Evolutionary conservation across 1,140 invertebrate genomes (phyloP), one percentile per base, ranked within the genome.

Genomic region (Maconellicoccus hirsutus): DNA sequence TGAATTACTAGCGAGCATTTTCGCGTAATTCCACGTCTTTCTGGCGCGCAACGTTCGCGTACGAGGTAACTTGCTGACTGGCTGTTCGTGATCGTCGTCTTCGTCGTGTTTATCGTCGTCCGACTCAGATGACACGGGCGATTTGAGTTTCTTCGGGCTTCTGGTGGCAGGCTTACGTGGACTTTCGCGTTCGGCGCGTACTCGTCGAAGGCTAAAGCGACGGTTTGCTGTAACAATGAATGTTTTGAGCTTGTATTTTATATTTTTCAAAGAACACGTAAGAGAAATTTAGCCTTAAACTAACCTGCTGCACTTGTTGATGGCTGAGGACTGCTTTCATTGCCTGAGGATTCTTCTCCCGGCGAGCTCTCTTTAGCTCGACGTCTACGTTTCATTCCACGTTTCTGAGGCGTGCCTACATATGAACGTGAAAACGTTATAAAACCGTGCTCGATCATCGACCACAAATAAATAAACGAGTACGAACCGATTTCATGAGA

Each of bases 401-500:
- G 27, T 71, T 61, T 29, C 29, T 25, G 29, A 22, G 29, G 22
- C 69, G 69, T 42, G 3, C 22, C 19, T 25, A 16, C n/a, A 16
- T 19, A 14, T 8, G n/a, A 14, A n/a, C n/a, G n/a, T n/a, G n/a
- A n/a, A n/a, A n/a, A n/a, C n/a, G n/a, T n/a, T n/a, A n/a, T n/a
- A n/a, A n/a, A n/a, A n/a, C n/a, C n/a, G n/a, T n/a, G n/a, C n/a
- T n/a, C n/a, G n/a, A n/a, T n/a, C n/a, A n/a, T n/a, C n/a, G n/a
- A n/a, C n/a, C n/a, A n/a, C 42, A 14, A 52, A 52, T 19, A n/a
- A n/a, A n/a, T n/a, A n/a, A n/a, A n/a, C n/a, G n/a, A n/a, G 42
- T 52, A 26, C 61, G 25, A 23, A 66, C 61, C 25, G 6, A 4
- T 10, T 10, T 71, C 71, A 70, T 80, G 79, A 6, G 79, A 79